These are phyloP conservation scores for Lepidothrix coronata DNA, from an alignment of 2,113 vertebrate species.

Conservation along the genomic window DNA sequence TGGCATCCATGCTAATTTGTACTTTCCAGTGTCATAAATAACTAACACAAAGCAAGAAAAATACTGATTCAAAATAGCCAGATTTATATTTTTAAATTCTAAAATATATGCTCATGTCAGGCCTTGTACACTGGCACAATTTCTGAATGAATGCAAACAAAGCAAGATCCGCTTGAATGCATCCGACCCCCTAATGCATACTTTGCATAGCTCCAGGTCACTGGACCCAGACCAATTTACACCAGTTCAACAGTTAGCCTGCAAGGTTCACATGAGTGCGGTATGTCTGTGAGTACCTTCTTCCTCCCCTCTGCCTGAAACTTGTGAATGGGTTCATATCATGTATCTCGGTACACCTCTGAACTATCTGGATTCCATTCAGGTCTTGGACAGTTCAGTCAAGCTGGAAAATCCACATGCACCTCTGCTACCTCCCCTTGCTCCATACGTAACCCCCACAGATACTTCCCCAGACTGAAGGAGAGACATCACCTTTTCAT, in stretches of 20 bases:
- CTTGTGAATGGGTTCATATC: not conserved
- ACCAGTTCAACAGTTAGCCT: not conserved
- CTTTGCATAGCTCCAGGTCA: constrained; percentile 51
- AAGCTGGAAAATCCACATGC: not conserved
- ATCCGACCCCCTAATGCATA: not conserved
- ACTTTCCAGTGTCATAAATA: constrained; percentile 2
- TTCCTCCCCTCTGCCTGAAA: not conserved
- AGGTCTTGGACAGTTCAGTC: not conserved
- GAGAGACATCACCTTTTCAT: not conserved
- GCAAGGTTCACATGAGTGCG: not conserved
- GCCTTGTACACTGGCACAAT: not conserved
- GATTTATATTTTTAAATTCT: not conserved
- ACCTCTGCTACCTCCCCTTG: not conserved
- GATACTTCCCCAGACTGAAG: not conserved
- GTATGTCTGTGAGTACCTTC: not conserved
- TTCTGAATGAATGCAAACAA: constrained; percentile 35
- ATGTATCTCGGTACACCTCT: not conserved
- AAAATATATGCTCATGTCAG: not conserved
- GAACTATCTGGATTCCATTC: not conserved
- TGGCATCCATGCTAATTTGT: not conserved
- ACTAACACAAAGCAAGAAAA: not conserved
- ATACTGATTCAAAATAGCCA: not conserved
- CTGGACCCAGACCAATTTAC: constrained; percentile 29
- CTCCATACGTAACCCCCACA: not conserved
- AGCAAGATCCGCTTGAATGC: constrained; percentile 1